These are phyloP conservation scores for Neoitamus cyanurus DNA, from an alignment of 2,888 invertebrate genomes.

Conservation along the genomic window DNA sequence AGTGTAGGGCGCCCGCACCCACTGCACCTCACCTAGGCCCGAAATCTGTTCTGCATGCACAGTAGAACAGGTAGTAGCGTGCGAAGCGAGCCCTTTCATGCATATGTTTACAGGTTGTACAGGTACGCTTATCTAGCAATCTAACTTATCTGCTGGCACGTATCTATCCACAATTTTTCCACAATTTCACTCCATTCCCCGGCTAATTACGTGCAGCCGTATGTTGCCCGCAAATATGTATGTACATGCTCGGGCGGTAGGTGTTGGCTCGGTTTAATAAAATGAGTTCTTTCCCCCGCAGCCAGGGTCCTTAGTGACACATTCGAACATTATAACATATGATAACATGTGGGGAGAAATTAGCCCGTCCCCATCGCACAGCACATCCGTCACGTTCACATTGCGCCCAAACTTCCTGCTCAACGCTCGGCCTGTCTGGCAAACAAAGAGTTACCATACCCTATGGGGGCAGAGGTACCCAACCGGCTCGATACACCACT, in stretches of 20 bases:
- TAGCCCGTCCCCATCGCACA: neutral
- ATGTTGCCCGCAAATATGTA: neutral
- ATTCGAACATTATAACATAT: neutral
- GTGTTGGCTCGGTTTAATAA: neutral
- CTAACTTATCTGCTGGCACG: neutral
- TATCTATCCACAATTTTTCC: neutral
- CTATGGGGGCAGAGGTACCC: neutral
- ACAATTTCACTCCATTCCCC: neutral
- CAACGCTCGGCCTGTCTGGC: neutral
- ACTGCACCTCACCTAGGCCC: neutral
- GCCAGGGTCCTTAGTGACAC: neutral
- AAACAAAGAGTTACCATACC: neutral
- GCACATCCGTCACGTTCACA: neutral
- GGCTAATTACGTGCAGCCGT: neutral
- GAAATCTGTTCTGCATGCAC: neutral
- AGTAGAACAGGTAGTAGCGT: neutral
- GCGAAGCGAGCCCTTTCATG: neutral
- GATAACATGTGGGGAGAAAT: neutral
- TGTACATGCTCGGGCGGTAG: neutral
- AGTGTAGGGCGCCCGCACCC: neutral
- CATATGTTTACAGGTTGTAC: neutral
- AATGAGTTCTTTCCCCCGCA: neutral
- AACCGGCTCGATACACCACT: neutral
- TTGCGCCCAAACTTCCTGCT: neutral
- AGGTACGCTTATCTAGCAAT: neutral